Conservation (phyloP, 2,797 vertebrate species). For the Myripristis jacobus region DNA sequence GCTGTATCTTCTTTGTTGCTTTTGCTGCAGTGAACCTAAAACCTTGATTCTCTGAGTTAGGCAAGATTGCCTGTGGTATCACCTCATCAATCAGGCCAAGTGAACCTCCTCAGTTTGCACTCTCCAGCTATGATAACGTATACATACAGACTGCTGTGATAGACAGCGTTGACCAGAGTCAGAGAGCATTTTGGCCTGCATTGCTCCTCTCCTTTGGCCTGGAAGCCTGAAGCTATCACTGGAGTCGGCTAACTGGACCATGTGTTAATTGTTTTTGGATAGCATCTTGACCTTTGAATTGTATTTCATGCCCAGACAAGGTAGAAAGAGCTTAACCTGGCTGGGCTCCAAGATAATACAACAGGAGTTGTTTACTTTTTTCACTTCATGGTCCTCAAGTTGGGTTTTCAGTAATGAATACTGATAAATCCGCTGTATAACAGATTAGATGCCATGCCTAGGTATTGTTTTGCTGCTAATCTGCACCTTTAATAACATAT, state of each 20-base stretch:
- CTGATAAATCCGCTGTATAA: constrained; percentile 2
- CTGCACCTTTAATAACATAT: background rate
- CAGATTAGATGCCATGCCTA: background rate
- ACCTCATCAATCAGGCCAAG: background rate
- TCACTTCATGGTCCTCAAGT: background rate
- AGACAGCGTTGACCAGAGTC: background rate
- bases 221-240: constrained; percentile 18
- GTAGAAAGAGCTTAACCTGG: constrained; percentile 31
- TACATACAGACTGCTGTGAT: background rate
- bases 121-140: background rate
- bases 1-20: too few species aligned
- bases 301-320: constrained; percentile 23
- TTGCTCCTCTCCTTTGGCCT: constrained; percentile 40
- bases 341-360: constrained; percentile 19
- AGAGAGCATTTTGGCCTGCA: background rate
- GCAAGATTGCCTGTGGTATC: too few species aligned
- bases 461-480: background rate
- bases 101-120: background rate
- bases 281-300: constrained; percentile 34
- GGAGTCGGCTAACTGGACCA: constrained; percentile 8
- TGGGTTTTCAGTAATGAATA: background rate
- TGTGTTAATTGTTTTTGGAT: constrained; percentile 47
- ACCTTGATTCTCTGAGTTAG: too few species aligned
- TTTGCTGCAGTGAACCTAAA: too few species aligned
- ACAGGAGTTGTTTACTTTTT: constrained; percentile 6